Evolutionary conservation across 2,113 vertebrate species (phyloP).

Genomic region (Hydrolagus affinis): DNA sequence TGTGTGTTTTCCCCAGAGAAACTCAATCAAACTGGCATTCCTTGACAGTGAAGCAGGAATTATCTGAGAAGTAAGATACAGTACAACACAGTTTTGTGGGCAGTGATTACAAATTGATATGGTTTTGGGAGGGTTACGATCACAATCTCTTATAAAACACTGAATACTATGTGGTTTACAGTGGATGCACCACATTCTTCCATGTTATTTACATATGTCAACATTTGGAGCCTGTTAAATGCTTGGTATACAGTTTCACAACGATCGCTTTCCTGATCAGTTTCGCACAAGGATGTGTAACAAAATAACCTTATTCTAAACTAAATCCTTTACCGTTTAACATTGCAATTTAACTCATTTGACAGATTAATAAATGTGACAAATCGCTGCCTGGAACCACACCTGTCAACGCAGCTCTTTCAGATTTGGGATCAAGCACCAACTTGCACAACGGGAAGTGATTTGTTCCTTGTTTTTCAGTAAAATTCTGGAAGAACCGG

Average conservation of each 20-base stretch:
- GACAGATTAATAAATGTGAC: not conserved
- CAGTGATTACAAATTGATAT: not conserved
- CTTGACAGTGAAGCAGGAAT: not conserved
- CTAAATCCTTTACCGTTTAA: no score
- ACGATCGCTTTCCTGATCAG: not conserved
- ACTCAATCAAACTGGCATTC: not conserved
- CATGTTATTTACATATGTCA: not conserved
- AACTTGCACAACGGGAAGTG: constrained; percentile 27
- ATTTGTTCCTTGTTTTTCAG: constrained; percentile 6
- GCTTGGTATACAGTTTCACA: not conserved
- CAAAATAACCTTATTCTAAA: not conserved
- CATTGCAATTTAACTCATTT: no score
- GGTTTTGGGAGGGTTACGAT: not conserved
- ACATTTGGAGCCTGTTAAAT: not conserved
- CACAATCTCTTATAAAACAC: not conserved
- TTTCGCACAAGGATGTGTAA: not conserved
- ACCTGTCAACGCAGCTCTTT: not conserved
- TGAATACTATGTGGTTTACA: not conserved
- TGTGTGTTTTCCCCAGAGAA: no score
- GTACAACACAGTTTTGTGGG: not conserved
- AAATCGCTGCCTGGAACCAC: constrained; percentile 8
- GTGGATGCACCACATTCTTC: not conserved
- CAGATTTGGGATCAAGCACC: not conserved
- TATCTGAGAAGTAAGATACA: no score
- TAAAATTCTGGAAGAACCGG: constrained; percentile 4